Conservation (phyloP, 2,888 invertebrate genomes). For the Pandemis cinnamomeana region DNA sequence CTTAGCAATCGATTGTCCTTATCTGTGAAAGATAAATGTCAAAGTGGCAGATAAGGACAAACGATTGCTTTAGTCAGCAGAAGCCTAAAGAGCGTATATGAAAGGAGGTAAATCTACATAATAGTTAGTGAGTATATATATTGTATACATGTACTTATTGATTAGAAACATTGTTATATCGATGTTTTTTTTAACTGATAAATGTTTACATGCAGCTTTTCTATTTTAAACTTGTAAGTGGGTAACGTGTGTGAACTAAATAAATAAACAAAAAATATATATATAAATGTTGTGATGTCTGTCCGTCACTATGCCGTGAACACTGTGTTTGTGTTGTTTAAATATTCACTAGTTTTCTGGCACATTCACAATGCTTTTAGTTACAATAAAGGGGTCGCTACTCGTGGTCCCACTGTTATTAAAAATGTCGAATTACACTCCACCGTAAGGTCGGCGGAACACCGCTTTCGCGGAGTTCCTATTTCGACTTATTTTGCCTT, state of each 20-base stretch:
- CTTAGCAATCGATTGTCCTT: too few relatives aligned
- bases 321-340: conserved; percentile 32
- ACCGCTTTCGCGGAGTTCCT: too few relatives aligned
- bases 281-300: conserved; percentile 14
- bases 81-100: too few relatives aligned
- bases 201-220: conserved; percentile 71
- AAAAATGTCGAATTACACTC: too few relatives aligned
- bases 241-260: conserved; percentile 41
- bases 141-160: neutral
- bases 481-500: too few relatives aligned
- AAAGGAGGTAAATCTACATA: neutral
- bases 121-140: neutral
- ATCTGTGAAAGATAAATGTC: too few relatives aligned
- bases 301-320: conserved; percentile 14
- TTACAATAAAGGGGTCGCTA: neutral
- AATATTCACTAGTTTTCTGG: conserved; percentile 13
- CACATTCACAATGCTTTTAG: conserved; percentile 19
- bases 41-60: too few relatives aligned
- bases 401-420: too few relatives aligned
- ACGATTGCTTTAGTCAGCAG: too few relatives aligned
- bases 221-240: conserved; percentile 74
- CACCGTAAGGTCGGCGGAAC: too few relatives aligned
- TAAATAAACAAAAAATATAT: neutral
- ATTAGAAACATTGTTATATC: neutral
- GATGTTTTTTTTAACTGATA: conserved; percentile 21